Conservation (phyloP, 2,113 vertebrate species). For the Melanerpes formicivorus region DNA sequence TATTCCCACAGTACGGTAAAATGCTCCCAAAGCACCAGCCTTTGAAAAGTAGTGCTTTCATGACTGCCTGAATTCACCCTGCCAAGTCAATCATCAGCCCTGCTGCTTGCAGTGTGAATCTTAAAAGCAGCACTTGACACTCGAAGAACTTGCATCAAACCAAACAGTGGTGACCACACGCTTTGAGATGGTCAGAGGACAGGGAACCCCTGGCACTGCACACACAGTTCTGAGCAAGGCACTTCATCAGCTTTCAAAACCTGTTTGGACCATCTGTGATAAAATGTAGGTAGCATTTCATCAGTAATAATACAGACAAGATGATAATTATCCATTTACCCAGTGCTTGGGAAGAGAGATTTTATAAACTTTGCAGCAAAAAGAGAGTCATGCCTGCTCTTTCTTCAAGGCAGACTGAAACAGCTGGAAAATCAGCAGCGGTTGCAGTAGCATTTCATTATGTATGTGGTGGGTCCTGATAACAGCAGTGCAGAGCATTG, state of each 20-base stretch:
- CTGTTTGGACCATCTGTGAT: neutral
- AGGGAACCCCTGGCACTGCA: neutral
- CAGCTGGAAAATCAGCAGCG: neutral
- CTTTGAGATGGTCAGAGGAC: conserved; percentile 29
- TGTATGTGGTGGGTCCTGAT: neutral
- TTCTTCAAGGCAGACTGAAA: neutral
- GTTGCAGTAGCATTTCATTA: neutral
- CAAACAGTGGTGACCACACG: conserved; percentile 13
- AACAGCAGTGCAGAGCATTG: neutral
- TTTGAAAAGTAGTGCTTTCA: conserved; percentile 54
- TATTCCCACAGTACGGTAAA: neutral
- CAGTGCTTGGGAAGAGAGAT: neutral
- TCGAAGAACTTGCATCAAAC: conserved; percentile 53
- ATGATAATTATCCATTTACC: neutral
- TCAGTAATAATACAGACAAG: neutral
- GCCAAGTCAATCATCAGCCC: conserved; percentile 50
- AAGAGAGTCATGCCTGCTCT: neutral
- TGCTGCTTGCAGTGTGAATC: conserved; percentile 37
- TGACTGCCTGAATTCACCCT: conserved; percentile 42
- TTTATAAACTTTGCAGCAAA: neutral
- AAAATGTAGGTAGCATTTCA: neutral
- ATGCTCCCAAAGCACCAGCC: conserved; percentile 4
- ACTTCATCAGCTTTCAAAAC: neutral
- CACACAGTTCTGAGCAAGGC: neutral
- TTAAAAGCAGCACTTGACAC: neutral